These are phyloP conservation scores for Dryocosmus kuriphilus DNA, from an alignment of 2,888 invertebrate species.

Conservation along the genomic window DNA sequence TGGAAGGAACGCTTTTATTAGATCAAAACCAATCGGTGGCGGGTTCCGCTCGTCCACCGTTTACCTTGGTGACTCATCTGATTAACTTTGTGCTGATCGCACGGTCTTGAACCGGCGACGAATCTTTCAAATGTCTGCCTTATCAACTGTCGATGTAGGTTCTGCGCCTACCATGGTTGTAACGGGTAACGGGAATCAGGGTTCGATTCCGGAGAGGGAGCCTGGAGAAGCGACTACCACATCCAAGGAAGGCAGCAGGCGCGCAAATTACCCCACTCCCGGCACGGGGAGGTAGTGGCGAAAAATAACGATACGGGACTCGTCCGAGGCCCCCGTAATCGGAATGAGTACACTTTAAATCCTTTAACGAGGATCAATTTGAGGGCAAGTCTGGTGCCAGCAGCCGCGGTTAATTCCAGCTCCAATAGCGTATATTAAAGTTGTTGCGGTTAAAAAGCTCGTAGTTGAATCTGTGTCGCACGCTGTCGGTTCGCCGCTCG, in stretches of 20 bases:
- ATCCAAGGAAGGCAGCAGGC: conserved; percentile 87
- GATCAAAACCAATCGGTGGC: conserved; percentile 78
- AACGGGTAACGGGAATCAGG: conserved; percentile 87
- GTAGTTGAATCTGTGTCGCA: no score
- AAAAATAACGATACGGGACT: conserved; percentile 84
- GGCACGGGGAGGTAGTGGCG: conserved; percentile 83
- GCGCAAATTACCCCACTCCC: conserved; percentile 84
- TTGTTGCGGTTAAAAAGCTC: no score
- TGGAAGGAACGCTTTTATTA: conserved; percentile 66
- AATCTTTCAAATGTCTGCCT: conserved; percentile 84
- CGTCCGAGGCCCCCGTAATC: conserved; percentile 69
- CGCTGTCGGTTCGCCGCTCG: no score
- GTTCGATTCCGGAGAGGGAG: conserved; percentile 87
- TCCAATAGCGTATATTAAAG: conserved; percentile 81
- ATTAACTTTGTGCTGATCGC: conserved; percentile 76
- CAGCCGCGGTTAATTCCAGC: conserved; percentile 87
- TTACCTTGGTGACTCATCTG: conserved; percentile 78
- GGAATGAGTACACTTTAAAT: conserved; percentile 79
- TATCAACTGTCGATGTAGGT: conserved; percentile 80
- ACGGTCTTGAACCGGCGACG: conserved; percentile 73
- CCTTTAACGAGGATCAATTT: conserved; percentile 82
- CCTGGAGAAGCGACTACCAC: conserved; percentile 86
- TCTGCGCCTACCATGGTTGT: conserved; percentile 73
- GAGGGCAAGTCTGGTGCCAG: conserved; percentile 86
- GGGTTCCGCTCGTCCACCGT: conserved; percentile 74